Base-by-base conservation (phyloP, 53 echinoderm and acorn worm species). In the Astropecten irregularis region DNA sequence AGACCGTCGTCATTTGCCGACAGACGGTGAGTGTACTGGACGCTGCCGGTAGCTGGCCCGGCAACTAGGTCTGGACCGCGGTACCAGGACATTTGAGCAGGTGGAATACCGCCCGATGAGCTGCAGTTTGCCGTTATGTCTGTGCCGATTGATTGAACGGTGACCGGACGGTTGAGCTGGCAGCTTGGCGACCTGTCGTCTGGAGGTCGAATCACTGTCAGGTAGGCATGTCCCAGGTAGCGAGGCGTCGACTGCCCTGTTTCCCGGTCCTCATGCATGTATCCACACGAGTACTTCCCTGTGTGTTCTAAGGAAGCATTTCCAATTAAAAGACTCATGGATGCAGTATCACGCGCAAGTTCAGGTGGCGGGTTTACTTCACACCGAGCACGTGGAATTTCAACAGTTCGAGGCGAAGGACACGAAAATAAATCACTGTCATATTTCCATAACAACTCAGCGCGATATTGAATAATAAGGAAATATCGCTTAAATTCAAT, bases 31-130 rank as follows among this genome's bases (percentile, higher is more conserved):
- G 68, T 68, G 68, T 68, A 46, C 35, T 16, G 26, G 35, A 68
- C 42, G 25, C 14, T 10, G 7, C 26, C 29, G 9, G 25, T 4
- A 3, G 68, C 34, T 25, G 68, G 68, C 42, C 68, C 68, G 4
- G 68, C 46, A 6, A 68, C 68, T 44, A 68, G 47, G 9, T 68
- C 2, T 46, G 26, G 23, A 9, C 68, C 68, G 34, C 3, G 25
- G 68, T 18, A 68, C 68, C 68, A 68, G 44, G 11, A 26, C 7
- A 68, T 34, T 26, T 68, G 68, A 15, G 68, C 68, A 6, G 68
- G 68, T 9, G 68, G 68, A 22, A 68, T 3, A 0, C 68, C 68
- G 39, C 68, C 68, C 3, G 26, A 11, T 23, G 68, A 68, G 46
- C 9, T 1, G 13, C 68, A 68, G 20, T 18, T 46, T 25, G 44